Percentiles rank a stretch among this genome's conserved stretches.
phyloP scores from a whole-genome alignment of 2,888 invertebrate genomes.

The Acanthosoma haemorrhoidale region DNA sequence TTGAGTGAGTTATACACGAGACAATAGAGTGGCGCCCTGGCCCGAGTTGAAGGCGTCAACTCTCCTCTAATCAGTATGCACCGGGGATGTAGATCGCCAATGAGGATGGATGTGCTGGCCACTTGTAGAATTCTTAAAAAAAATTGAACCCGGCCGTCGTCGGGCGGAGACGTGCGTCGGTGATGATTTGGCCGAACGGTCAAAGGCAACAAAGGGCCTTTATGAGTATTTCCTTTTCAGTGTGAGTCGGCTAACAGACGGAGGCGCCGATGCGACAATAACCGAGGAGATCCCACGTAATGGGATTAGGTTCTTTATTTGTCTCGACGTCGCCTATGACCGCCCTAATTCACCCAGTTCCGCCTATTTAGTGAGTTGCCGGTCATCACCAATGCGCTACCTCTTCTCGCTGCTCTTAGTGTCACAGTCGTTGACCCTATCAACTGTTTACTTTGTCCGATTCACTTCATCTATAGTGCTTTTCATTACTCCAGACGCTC shows the following conservation, averaged over 20 bases:
- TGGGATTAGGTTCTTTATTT: neutral
- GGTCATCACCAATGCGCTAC: neutral
- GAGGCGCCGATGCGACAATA: conserved; percentile 7
- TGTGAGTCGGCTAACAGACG: neutral
- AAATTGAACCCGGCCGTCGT: too few species aligned
- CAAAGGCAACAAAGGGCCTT: conserved; percentile 7
- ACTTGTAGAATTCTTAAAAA: conserved; percentile 1
- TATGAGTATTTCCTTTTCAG: conserved; percentile 20
- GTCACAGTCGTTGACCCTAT: too few species aligned
- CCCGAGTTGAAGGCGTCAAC: too few species aligned
- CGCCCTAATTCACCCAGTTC: neutral
- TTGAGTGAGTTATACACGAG: too few species aligned
- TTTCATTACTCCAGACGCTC: too few species aligned
- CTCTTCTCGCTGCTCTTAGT: too few species aligned
- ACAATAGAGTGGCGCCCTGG: too few species aligned
- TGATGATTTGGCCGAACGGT: neutral
- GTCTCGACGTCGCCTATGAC: neutral
- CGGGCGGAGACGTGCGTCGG: neutral
- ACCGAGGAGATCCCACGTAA: neutral
- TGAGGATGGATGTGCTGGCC: neutral
- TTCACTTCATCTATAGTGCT: too few species aligned
- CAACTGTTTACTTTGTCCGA: too few species aligned
- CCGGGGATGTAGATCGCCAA: too few species aligned
- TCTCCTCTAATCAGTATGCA: neutral
- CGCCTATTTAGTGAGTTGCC: neutral